Conservation (phyloP, 2,888 invertebrate species). For the Brachypalpus laphriformis region DNA sequence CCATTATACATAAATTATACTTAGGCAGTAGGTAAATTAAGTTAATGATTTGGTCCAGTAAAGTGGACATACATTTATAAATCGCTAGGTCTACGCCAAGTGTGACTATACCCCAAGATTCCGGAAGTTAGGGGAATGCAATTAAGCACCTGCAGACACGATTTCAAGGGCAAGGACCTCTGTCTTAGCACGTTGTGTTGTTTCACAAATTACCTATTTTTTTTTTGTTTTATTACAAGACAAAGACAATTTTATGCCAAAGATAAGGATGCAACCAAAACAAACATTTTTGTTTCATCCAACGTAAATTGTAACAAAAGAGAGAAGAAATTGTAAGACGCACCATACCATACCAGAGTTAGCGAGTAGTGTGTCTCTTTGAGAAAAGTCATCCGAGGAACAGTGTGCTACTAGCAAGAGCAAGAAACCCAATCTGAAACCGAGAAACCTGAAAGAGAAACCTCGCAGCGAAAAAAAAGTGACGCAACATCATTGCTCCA, state of each 20-base stretch:
- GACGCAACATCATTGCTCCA: conserved; percentile 56
- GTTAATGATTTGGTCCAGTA: too few species aligned
- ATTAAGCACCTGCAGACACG: conserved; percentile 16
- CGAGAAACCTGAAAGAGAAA: conserved; percentile 33
- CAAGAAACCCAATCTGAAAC: conserved; percentile 38
- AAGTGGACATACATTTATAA: too few species aligned
- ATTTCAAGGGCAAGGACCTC: conserved; percentile 68
- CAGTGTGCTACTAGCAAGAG: conserved; percentile 53
- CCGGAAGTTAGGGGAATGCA: neutral
- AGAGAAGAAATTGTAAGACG: conserved; percentile 61
- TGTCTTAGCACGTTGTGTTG: conserved; percentile 34
- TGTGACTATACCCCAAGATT: neutral
- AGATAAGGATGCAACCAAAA: conserved; percentile 74
- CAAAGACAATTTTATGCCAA: conserved; percentile 70
- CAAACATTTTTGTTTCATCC: conserved; percentile 65
- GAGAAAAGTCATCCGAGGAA: conserved; percentile 22
- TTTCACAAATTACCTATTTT: neutral
- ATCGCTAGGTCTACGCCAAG: neutral
- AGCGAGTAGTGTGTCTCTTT: conserved; percentile 48
- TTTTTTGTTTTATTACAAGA: conserved; percentile 48
- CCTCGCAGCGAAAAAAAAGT: conserved; percentile 28
- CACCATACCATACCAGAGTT: conserved; percentile 17
- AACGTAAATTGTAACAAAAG: conserved; percentile 51
- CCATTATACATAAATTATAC: too few species aligned
- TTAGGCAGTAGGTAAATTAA: too few species aligned